These are phyloP conservation scores for Coracias cyanogaster DNA, from an alignment of 2,797 vertebrate species.

Conservation along the genomic window DNA sequence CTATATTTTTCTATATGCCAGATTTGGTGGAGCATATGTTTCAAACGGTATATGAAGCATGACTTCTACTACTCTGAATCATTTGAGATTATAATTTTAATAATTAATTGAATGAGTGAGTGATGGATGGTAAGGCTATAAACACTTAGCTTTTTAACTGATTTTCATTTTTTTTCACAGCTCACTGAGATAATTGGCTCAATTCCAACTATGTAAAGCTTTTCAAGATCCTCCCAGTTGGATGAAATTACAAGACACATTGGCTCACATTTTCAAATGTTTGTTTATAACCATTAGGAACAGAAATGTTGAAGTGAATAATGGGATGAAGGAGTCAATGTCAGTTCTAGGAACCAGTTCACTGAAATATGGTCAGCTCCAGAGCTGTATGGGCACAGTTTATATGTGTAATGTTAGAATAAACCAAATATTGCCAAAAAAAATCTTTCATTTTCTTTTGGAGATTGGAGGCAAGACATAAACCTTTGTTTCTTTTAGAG, in stretches of 20 bases:
- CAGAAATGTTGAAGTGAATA: neutral
- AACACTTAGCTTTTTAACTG: neutral
- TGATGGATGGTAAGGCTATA: neutral
- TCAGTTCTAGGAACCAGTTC: neutral
- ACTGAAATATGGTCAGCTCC: neutral
- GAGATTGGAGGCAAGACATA: neutral
- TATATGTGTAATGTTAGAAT: neutral
- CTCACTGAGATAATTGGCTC: neutral
- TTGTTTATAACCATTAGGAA: neutral
- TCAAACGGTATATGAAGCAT: neutral
- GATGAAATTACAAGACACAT: neutral
- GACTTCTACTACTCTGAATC: neutral
- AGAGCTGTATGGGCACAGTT: neutral
- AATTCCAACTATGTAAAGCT: neutral
- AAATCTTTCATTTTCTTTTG: neutral
- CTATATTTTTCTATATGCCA: neutral
- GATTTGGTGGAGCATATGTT: neutral
- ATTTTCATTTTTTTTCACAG: neutral
- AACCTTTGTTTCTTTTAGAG: neutral
- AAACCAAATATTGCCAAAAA: neutral
- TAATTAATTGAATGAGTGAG: constrained; percentile 12
- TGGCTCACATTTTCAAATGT: neutral
- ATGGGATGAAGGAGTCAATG: neutral
- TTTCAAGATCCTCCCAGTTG: neutral
- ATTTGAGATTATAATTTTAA: constrained; percentile 12